phyloP scores from a whole-genome alignment of 2,888 invertebrate species.

The Cheilosia vernalis region DNA sequence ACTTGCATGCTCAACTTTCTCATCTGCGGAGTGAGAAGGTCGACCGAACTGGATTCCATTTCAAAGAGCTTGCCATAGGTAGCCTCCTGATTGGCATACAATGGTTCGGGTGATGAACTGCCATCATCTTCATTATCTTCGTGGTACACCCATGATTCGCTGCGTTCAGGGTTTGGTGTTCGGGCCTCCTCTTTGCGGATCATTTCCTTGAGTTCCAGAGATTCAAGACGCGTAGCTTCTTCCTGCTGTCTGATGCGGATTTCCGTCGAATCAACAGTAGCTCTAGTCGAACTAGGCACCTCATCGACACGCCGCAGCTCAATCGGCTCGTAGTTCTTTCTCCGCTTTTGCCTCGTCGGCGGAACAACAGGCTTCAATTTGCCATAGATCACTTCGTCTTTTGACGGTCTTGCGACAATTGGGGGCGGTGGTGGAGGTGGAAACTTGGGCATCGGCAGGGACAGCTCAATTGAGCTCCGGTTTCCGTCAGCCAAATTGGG shows the following conservation, averaged over 20 bases:
- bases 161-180: conserved; percentile 81
- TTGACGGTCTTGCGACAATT: not conserved
- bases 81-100: conserved; percentile 82
- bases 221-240: conserved; percentile 78
- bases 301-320: conserved; percentile 77
- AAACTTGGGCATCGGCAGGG: conserved; percentile 81
- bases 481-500: conserved; percentile 62
- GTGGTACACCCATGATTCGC: conserved; percentile 82
- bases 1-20: conserved; percentile 76
- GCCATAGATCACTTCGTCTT: conserved; percentile 78
- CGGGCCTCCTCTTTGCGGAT: conserved; percentile 78
- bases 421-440: conserved; percentile 81
- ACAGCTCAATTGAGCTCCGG: conserved; percentile 62
- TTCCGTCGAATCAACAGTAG: conserved; percentile 80
- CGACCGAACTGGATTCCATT: conserved; percentile 79
- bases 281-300: conserved; percentile 74
- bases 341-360: conserved; percentile 79
- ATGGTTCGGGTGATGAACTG: conserved; percentile 80
- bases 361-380: conserved; percentile 78
- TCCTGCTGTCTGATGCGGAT: conserved; percentile 78
- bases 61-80: conserved; percentile 82
- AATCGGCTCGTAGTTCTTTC: conserved; percentile 80
- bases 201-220: conserved; percentile 78
- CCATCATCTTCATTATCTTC: conserved; percentile 77
- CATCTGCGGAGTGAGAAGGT: conserved; percentile 79